phyloP scores from a whole-genome alignment of 2,113 vertebrate genomes.

The Oplegnathus fasciatus region DNA sequence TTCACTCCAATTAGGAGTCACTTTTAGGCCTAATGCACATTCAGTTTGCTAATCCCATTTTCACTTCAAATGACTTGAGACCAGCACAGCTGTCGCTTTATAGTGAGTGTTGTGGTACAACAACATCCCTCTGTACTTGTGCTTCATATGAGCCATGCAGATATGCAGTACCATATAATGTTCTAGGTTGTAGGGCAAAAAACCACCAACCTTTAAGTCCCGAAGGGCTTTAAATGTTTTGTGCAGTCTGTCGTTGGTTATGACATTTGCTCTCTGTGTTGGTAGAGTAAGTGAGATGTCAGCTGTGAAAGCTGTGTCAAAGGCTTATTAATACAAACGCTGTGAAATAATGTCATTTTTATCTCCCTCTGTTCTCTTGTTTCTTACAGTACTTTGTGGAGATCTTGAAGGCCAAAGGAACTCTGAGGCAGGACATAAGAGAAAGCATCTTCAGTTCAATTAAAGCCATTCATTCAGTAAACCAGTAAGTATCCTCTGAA shows the following conservation, averaged over 20 bases:
- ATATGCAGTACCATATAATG: neutral
- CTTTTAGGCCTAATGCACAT: slow-evolving; percentile 72
- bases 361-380: slow-evolving; percentile 54
- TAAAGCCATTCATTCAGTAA: slow-evolving; percentile 90
- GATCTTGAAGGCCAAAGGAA: slow-evolving; percentile 94
- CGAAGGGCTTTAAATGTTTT: neutral
- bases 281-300: slow-evolving; percentile 75
- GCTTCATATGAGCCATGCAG: slow-evolving; percentile 8
- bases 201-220: neutral
- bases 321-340: slow-evolving; percentile 37
- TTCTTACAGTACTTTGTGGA: slow-evolving; percentile 91
- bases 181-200: neutral
- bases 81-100: slow-evolving; percentile 64
- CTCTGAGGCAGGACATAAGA: slow-evolving; percentile 86
- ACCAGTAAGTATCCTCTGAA: slow-evolving; percentile 93
- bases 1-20: slow-evolving; percentile 69
- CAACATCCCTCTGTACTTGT: slow-evolving; percentile 27
- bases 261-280: slow-evolving; percentile 43
- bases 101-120: slow-evolving; percentile 28
- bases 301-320: slow-evolving; percentile 46
- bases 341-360: neutral
- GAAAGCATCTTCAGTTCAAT: slow-evolving; percentile 92
- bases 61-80: slow-evolving; percentile 73
- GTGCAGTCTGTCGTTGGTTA: slow-evolving; percentile 1
- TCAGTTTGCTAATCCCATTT: slow-evolving; percentile 76